Conservation (phyloP, 2,113 vertebrate genomes). For the Castor canadensis region DNA sequence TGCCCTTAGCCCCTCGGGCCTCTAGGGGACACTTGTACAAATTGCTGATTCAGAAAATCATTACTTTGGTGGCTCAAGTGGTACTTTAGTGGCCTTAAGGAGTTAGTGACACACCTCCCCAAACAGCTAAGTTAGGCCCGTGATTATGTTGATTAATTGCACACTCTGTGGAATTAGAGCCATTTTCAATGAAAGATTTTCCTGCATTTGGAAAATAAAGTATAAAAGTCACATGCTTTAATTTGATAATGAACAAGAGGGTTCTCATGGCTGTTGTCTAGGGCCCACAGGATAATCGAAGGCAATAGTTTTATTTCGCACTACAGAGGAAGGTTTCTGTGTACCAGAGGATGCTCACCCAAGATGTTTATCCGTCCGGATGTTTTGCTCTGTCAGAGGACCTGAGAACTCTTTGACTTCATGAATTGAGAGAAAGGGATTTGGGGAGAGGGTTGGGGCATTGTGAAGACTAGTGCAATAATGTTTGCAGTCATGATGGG, state of each 20-base stretch:
- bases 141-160: constrained; percentile 78
- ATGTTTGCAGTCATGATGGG: background rate
- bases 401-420: background rate
- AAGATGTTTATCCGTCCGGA: background rate
- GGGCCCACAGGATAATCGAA: background rate
- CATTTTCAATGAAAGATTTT: constrained; percentile 72
- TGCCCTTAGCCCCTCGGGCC: constrained; percentile 51
- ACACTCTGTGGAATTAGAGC: constrained; percentile 74
- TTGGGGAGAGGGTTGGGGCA: background rate
- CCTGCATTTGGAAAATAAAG: constrained; percentile 57
- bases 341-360: background rate
- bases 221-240: constrained; percentile 36
- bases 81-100: constrained; percentile 74
- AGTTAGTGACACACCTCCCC: constrained; percentile 74
- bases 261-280: background rate
- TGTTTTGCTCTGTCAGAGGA: background rate
- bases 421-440: background rate
- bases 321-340: background rate
- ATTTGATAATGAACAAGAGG: constrained; percentile 21
- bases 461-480: background rate
- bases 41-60: constrained; percentile 79
- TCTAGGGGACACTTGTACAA: constrained; percentile 74
- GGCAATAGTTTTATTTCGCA: background rate
- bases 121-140: constrained; percentile 71
- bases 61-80: constrained; percentile 72